Evolutionary conservation across 2,888 invertebrate genomes (phyloP), one percentile per base, ranked within the genome.

Genomic region (Drosophila bunnanda): DNA sequence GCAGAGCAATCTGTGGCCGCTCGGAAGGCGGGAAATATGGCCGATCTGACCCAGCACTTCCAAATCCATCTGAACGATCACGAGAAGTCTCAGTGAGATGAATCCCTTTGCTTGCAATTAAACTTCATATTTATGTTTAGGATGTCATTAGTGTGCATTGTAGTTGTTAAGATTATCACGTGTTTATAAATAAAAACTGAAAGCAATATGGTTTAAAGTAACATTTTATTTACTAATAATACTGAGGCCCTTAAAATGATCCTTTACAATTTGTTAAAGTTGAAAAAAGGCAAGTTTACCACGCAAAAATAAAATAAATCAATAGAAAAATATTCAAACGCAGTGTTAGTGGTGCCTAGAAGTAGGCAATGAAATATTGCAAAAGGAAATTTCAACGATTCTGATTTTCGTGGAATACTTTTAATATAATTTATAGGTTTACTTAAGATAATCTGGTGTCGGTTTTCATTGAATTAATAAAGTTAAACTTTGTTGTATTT

Each of bases 71-170:
- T 73, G 38, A 32, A 60, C 56, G 59, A 68, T 28, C 30, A 58
- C 41, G 86, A 86, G 54, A 86, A 85, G 56, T 61, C 79, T 25
- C 82, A 90, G 54, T 90, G 80, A 67, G 75, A 67, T 46, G 22
- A 46, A 53, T 28, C n/a, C 34, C 39, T 28, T 56, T 10, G 38
- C n/a, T 34, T 67, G 36, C 10, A 32, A 34, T 38, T 56, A 20
- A 71, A 60, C 36, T 75, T 64, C 59, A 69, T 75, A 75, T 75
- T 70, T 72, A 70, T 56, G 50, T 65, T 65, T 54, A 68, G 44
- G 52, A n/a, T 57, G 43, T 69, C 52, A 46, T 68, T 73, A 61
- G 54, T 53, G 43, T 56, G 39, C 61, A 50, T 41, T 58, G 46
- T 62, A 61, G 54, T 43, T 46, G 12, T 32, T 71, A 56, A 60